phyloP scores from a whole-genome alignment of 2,888 invertebrate species.

The Brachycybe producta region DNA sequence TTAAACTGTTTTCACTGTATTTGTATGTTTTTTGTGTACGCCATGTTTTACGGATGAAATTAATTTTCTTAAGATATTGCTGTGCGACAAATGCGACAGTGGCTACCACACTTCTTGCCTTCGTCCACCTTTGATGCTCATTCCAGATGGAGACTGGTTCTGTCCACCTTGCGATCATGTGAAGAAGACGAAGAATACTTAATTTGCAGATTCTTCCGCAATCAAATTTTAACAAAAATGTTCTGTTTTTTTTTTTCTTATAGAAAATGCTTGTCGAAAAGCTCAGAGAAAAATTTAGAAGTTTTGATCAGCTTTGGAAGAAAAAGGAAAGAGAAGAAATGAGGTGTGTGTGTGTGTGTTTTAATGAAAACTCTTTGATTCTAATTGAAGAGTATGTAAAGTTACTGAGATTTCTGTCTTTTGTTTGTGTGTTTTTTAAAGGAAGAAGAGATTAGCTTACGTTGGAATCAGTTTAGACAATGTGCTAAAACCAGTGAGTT shows the following conservation, averaged over 20 bases:
- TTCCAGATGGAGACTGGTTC: slow-evolving; percentile 96
- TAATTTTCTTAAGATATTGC: slow-evolving; percentile 50
- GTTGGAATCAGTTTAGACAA: slow-evolving; percentile 62
- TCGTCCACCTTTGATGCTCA: slow-evolving; percentile 76
- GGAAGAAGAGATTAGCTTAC: slow-evolving; percentile 56
- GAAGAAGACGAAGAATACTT: slow-evolving; percentile 39
- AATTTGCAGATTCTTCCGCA: neutral
- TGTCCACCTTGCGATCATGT: slow-evolving; percentile 96
- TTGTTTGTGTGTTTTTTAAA: slow-evolving; percentile 22
- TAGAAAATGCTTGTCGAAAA: slow-evolving; percentile 53
- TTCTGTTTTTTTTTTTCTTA: slow-evolving; percentile 23
- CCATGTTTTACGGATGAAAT: neutral
- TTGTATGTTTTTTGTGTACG: too few relatives aligned
- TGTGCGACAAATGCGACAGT: slow-evolving; percentile 85
- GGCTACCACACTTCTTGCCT: slow-evolving; percentile 98
- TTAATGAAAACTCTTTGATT: neutral
- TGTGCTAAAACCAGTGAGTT: slow-evolving; percentile 40
- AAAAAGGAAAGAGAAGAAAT: slow-evolving; percentile 56
- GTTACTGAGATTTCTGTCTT: neutral
- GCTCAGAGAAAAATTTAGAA: slow-evolving; percentile 55
- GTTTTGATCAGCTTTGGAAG: slow-evolving; percentile 32
- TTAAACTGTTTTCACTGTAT: too few relatives aligned
- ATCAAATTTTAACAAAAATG: too few relatives aligned
- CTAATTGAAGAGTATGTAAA: neutral
- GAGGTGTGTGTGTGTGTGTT: slow-evolving; percentile 31